Percentiles rank a stretch among this genome's conserved stretches.
Conservation (phyloP, 2,113 vertebrate genomes). For the Albula goreensis region DNA sequence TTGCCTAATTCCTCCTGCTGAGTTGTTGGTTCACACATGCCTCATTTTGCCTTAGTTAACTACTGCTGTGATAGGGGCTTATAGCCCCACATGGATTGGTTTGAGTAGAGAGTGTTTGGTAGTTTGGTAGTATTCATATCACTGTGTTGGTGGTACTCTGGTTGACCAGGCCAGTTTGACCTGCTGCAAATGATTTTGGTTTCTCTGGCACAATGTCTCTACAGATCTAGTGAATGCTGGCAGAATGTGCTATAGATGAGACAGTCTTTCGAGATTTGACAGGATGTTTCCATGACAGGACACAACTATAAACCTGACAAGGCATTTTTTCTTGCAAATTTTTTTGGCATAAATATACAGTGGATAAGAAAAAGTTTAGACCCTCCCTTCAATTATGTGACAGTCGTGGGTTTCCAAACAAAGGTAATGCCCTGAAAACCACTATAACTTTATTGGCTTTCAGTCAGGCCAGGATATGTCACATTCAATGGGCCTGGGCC, state of each 20-base stretch:
- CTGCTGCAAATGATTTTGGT: background rate
- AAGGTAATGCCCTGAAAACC: background rate
- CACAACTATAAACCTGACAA: background rate
- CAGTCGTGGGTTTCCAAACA: background rate
- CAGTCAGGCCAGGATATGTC: background rate
- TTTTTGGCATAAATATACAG: background rate
- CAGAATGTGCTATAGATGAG: background rate
- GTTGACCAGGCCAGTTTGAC: background rate
- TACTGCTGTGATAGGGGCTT: background rate
- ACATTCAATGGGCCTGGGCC: background rate
- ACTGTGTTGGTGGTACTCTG: background rate
- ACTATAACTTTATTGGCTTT: background rate
- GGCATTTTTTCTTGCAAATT: background rate
- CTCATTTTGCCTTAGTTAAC: background rate
- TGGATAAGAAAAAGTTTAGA: too few relatives aligned
- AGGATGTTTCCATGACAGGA: background rate
- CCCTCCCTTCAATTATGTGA: too few relatives aligned
- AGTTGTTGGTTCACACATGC: background rate
- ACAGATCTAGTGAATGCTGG: background rate
- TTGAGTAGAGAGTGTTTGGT: background rate
- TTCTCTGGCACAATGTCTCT: background rate
- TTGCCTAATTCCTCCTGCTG: background rate
- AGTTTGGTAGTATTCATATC: background rate
- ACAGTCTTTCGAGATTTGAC: background rate
- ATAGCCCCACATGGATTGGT: background rate